Evolutionary conservation across 2,797 vertebrate species (phyloP).

Genomic region (Huso huso): DNA sequence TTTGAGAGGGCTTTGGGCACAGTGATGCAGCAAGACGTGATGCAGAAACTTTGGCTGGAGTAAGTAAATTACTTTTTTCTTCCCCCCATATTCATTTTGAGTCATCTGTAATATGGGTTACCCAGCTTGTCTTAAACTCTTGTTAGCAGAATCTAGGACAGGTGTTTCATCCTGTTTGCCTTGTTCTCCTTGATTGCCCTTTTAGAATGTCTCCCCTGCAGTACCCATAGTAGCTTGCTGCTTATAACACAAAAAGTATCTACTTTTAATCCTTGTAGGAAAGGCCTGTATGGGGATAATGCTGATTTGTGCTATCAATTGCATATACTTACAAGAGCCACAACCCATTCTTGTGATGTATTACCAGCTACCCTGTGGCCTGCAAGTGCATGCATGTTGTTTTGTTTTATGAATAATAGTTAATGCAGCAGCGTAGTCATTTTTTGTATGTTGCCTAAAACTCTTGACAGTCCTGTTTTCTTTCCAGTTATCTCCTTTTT

Average conservation of each 20-base stretch:
- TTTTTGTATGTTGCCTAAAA: neutral
- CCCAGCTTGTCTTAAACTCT: neutral
- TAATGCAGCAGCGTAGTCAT: conserved; percentile 1
- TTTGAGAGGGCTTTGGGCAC: conserved; percentile 84
- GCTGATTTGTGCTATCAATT: no score
- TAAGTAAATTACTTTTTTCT: conserved; percentile 58
- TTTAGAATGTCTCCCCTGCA: neutral
- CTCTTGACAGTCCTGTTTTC: conserved; percentile 31
- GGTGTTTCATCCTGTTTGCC: neutral
- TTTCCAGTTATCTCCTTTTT: conserved; percentile 83
- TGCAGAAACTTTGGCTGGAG: conserved; percentile 89
- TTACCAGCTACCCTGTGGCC: no score
- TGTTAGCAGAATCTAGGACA: neutral
- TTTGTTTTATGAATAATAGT: neutral
- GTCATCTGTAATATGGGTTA: neutral
- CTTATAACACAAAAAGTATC: no score
- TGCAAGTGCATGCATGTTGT: neutral
- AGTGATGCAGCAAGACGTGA: conserved; percentile 65
- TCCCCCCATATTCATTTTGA: neutral
- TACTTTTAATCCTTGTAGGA: no score
- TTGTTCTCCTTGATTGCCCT: neutral
- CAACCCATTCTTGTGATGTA: neutral
- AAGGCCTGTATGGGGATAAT: no score
- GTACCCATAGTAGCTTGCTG: no score
- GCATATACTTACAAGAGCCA: neutral